A percentile compares a stretch with the other conserved stretches of the same genome.
Conservation (phyloP, 2,888 invertebrate species). For the Pterostichus madidus region DNA sequence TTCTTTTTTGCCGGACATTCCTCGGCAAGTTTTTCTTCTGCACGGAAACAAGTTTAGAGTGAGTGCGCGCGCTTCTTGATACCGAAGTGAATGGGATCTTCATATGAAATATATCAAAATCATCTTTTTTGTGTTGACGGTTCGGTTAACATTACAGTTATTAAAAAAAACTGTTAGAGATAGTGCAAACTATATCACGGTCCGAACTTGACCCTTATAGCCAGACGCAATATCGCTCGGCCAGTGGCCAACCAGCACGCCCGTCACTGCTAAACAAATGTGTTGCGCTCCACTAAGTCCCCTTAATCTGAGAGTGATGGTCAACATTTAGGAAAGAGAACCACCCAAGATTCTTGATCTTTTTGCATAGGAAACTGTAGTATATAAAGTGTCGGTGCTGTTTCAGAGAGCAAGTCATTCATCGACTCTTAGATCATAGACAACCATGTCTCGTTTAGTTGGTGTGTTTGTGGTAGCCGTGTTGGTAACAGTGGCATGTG, state of each 20-base stretch:
- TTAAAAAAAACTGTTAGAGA: slow-evolving; percentile 70
- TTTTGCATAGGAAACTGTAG: slow-evolving; percentile 69
- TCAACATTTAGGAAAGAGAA: slow-evolving; percentile 70
- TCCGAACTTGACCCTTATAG: slow-evolving; percentile 65
- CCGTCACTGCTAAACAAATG: slow-evolving; percentile 75
- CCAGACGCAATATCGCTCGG: slow-evolving; percentile 54
- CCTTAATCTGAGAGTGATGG: slow-evolving; percentile 70
- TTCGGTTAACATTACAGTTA: slow-evolving; percentile 71
- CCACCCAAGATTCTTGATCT: slow-evolving; percentile 68
- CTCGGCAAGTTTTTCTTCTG: slow-evolving; percentile 68
- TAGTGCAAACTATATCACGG: slow-evolving; percentile 65
- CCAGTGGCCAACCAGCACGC: slow-evolving; percentile 66
- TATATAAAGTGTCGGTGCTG: slow-evolving; percentile 68
- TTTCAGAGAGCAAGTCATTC: slow-evolving; percentile 67
- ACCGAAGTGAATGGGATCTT: slow-evolving; percentile 68
- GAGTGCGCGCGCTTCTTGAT: slow-evolving; percentile 54
- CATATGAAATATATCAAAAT: slow-evolving; percentile 69
- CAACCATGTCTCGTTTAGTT: slow-evolving; percentile 65
- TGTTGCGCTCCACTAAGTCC: slow-evolving; percentile 77
- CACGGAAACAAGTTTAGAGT: slow-evolving; percentile 69
- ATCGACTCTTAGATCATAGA: slow-evolving; percentile 66
- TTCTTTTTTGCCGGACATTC: slow-evolving; percentile 68
- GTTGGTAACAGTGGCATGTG: slow-evolving; percentile 66
- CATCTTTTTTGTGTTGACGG: slow-evolving; percentile 68
- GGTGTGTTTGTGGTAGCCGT: slow-evolving; percentile 65